Percentiles rank a stretch among this genome's conserved stretches.
Conservation (phyloP, 2,797 vertebrate genomes). For the Calcarius lapponicus region DNA sequence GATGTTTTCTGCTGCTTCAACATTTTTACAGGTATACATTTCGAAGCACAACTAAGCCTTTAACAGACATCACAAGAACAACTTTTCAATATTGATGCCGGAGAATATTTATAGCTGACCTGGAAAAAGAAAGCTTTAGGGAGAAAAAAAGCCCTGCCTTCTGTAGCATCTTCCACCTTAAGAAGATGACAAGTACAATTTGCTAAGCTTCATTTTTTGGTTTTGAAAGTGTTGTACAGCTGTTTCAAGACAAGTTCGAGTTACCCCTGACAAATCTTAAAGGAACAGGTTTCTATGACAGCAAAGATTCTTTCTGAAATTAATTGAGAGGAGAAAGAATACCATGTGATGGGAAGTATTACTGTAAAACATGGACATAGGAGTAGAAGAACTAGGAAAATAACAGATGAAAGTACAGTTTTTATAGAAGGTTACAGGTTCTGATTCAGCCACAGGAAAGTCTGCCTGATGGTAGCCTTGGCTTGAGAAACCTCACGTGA, state of each 20-base stretch:
- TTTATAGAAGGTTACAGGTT: not conserved
- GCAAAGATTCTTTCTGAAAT: not conserved
- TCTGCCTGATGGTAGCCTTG: not conserved
- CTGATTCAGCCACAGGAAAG: not conserved
- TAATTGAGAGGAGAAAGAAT: not conserved
- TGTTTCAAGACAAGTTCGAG: not conserved
- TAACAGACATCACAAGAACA: not conserved
- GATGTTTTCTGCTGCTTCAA: not conserved
- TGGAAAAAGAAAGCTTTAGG: constrained; percentile 11
- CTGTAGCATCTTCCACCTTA: not conserved
- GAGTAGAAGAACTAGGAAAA: not conserved
- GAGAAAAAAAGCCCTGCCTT: not conserved
- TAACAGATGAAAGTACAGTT: not conserved
- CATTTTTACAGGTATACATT: not conserved
- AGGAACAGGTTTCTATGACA: not conserved
- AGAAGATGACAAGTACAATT: not conserved
- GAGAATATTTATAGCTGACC: constrained; percentile 25
- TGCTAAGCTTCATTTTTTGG: not conserved
- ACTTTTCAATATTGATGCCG: not conserved
- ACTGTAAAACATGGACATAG: not conserved
- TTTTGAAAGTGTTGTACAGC: not conserved
- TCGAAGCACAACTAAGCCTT: not conserved
- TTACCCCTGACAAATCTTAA: not conserved
- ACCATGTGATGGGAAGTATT: not conserved
- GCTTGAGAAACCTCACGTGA: not conserved